Evolutionary conservation across 2,888 invertebrate species (phyloP), one percentile per base, ranked within the genome.

Genomic region (Spodoptera littoralis): DNA sequence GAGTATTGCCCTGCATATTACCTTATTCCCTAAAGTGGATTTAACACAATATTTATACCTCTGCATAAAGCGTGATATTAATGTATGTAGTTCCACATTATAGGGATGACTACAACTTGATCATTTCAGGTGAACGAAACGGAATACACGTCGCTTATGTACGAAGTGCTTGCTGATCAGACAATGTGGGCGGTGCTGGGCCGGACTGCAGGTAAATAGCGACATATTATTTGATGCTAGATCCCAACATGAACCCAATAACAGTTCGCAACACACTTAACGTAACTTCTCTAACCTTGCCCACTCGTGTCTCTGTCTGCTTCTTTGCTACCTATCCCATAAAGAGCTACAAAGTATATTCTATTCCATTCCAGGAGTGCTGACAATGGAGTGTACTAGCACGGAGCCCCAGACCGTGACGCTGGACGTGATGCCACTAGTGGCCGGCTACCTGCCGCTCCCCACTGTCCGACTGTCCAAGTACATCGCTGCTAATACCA

Each of bases 161-260:
- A 99, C 87, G 98, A 99, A 91, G 98, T 99, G 11, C 91, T 98
- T 54, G 98, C 98, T 12, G 99, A 99, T 90, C 98, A 98, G 87
- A 97, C 97, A 43, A 96, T 98, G 95, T 99, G 99, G 99, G 98
- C 98, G 0, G 97, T 99, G 30, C 97, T 98, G 83, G 98, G 98
- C 2, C 95, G 98, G 60, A 98, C 98, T 36, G 98, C 98, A 79
- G 98, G 98, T 95, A 86, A 83, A 48, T 43, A 36, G 59, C 27
- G n/a, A 1, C 4, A 4, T 22, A 30, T n/a, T 30, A 2, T 43
- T 36, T 27, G 11, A 6, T 1, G 4, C 36, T 12, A n/a, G n/a
- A n/a, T n/a, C n/a, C n/a, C n/a, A n/a, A n/a, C n/a, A n/a, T n/a
- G 18, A 18, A 18, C 18, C 18, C 18, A 18, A 18, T 18, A 18